Evolutionary conservation across 2,113 vertebrate species (phyloP).

Genomic region (Synchiropus splendidus): DNA sequence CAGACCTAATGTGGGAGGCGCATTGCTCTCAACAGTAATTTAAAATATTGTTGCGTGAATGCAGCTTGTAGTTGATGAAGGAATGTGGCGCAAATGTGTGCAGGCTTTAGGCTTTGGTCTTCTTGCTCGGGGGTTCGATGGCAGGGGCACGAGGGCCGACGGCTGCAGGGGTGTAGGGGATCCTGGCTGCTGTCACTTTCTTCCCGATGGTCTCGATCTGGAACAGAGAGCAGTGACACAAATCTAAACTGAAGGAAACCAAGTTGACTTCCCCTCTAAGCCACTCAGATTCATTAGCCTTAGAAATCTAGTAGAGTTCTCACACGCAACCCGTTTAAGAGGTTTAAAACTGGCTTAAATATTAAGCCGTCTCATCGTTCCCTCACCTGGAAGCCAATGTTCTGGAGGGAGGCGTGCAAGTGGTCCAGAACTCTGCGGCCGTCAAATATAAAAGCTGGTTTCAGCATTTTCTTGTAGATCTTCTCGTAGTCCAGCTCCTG

Average conservation of each 20-base stretch:
- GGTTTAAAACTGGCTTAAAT: too few species aligned
- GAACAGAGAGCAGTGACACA: background rate
- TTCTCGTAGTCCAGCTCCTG: constrained; percentile 91
- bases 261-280: background rate
- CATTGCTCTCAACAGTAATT: too few species aligned
- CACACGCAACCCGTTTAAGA: background rate
- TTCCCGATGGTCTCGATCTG: constrained; percentile 98
- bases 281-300: background rate
- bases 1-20: too few species aligned
- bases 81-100: constrained; percentile 17
- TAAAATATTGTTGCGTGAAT: too few species aligned
- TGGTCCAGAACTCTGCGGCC: constrained; percentile 89
- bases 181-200: constrained; percentile 79
- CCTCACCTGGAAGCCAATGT: constrained; percentile 90
- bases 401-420: constrained; percentile 81
- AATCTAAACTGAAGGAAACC: background rate
- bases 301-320: background rate
- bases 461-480: constrained; percentile 94
- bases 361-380: too few species aligned
- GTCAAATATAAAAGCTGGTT: constrained; percentile 95
- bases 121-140: constrained; percentile 80
- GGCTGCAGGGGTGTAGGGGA: constrained; percentile 82
- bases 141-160: constrained; percentile 70
- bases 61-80: constrained; percentile 4
- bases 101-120: constrained; percentile 74